Evolutionary conservation across 1,140 invertebrate species (phyloP).

Genomic region (Leptopilina clavipes): DNA sequence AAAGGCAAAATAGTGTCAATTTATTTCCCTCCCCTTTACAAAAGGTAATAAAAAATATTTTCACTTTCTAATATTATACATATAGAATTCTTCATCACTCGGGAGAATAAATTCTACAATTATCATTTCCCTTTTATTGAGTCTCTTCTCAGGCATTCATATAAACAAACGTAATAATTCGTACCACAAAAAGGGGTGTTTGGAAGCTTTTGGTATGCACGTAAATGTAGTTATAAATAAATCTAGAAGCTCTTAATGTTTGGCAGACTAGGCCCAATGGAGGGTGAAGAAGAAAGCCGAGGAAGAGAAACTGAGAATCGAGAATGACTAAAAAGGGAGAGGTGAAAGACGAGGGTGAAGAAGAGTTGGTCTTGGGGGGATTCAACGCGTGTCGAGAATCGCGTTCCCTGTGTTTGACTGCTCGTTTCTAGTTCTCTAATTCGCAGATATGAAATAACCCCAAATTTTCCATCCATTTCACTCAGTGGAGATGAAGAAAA

Average conservation of each 20-base stretch:
- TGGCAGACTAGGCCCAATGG: constrained; percentile 42
- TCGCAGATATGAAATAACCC: background rate
- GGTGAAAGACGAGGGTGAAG: constrained; percentile 26
- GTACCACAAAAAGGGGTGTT: constrained; percentile 62
- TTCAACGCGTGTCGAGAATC: constrained; percentile 19
- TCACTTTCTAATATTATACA: background rate
- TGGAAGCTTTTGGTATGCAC: constrained; percentile 65
- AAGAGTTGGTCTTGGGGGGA: constrained; percentile 26
- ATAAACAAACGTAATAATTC: constrained; percentile 74
- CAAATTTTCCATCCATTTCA: background rate
- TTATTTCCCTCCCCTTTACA: too few species aligned
- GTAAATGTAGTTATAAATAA: constrained; percentile 77
- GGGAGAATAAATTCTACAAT: constrained; percentile 24
- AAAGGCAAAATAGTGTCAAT: too few species aligned
- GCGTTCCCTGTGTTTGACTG: constrained; percentile 25
- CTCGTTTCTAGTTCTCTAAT: constrained; percentile 34
- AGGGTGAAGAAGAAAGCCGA: constrained; percentile 51
- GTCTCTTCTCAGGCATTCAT: constrained; percentile 41
- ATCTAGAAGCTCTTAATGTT: constrained; percentile 75
- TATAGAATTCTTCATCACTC: background rate
- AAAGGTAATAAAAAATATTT: too few species aligned
- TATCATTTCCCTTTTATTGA: constrained; percentile 33
- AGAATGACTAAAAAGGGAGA: background rate
- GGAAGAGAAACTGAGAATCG: constrained; percentile 44
- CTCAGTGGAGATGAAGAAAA: background rate